Conservation (phyloP, 2,888 invertebrate species). For the Drosophila stalkeri region DNA sequence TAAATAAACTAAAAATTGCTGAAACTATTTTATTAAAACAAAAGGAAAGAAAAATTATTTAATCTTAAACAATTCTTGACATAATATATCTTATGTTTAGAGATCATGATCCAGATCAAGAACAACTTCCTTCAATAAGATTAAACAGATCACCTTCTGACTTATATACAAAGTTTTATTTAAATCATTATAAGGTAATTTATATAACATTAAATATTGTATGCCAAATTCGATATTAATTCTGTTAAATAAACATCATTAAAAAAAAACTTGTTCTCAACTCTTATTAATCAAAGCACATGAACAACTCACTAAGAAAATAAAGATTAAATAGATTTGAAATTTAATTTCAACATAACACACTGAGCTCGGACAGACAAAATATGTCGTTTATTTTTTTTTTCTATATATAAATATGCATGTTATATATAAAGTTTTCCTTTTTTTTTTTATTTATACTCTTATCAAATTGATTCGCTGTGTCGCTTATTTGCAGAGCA, state of each 20-base stretch:
- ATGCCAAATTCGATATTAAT: not conserved
- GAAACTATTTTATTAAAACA: too few species aligned
- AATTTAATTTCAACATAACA: not conserved
- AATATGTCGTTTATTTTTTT: not conserved
- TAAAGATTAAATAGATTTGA: not conserved
- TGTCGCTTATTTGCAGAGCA: conserved; percentile 42
- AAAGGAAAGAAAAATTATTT: too few species aligned
- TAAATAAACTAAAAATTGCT: too few species aligned
- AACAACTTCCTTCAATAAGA: too few species aligned
- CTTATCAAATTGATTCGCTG: conserved; percentile 56
- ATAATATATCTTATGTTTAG: too few species aligned
- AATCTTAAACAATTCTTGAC: too few species aligned
- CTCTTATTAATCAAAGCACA: not conserved
- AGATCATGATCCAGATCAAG: too few species aligned
- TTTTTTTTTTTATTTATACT: conserved; percentile 23
- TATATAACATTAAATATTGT: too few species aligned
- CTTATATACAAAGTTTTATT: too few species aligned
- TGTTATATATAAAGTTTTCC: not conserved
- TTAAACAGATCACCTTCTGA: too few species aligned
- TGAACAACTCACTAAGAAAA: not conserved
- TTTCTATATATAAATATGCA: not conserved
- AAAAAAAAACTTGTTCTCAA: not conserved
- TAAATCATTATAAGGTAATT: too few species aligned
- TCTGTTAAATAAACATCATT: not conserved
- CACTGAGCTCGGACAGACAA: not conserved